A percentile compares a stretch with the other conserved stretches of the same genome.
phyloP scores from a whole-genome alignment of 2,113 vertebrate species.

The Aegithalos caudatus region DNA sequence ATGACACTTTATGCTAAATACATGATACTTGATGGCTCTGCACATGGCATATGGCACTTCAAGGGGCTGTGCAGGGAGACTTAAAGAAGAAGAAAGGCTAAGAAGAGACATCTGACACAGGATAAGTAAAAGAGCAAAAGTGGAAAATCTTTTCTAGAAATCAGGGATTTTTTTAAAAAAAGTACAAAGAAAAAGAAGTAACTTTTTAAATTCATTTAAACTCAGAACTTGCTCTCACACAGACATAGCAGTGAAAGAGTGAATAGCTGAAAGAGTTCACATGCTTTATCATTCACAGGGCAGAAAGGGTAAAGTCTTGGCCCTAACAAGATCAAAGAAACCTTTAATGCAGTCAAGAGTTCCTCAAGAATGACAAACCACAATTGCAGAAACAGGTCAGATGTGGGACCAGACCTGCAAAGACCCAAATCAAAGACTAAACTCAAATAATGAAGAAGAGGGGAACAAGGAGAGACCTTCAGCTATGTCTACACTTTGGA shows the following conservation, averaged over 20 bases:
- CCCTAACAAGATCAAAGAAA: neutral
- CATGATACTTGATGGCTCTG: slow-evolving; percentile 12
- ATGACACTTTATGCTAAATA: slow-evolving; percentile 45
- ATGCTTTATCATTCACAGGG: neutral
- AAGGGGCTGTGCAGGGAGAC: neutral
- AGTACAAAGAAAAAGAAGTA: neutral
- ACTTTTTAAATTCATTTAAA: neutral
- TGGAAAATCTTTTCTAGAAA: neutral
- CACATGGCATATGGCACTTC: neutral
- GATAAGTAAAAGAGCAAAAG: neutral
- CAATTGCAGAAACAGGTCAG: neutral
- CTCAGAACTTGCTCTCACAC: neutral
- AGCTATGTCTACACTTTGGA: neutral
- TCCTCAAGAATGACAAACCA: neutral
- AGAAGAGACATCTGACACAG: neutral
- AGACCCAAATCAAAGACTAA: neutral
- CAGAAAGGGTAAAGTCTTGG: neutral
- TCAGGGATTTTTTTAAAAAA: neutral
- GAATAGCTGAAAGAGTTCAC: neutral
- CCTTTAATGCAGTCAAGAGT: neutral
- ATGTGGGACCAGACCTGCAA: neutral
- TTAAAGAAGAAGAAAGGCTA: neutral
- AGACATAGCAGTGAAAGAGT: neutral
- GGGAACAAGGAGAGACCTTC: neutral
- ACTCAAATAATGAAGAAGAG: neutral